Base-by-base conservation (phyloP, 2,797 vertebrate species). In the Xyrichtys novacula region DNA sequence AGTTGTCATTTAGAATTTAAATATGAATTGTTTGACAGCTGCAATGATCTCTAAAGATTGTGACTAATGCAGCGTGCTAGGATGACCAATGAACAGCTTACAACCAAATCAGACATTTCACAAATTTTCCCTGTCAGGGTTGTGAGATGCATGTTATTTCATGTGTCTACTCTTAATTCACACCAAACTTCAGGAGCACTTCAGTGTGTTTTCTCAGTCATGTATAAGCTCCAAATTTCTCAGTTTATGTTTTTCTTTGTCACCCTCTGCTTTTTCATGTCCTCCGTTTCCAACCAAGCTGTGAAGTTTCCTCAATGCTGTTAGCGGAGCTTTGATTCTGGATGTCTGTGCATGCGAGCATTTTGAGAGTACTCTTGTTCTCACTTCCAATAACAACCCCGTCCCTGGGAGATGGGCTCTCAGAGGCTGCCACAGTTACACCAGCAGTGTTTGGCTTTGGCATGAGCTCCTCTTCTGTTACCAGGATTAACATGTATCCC, bases 401-500 rank as follows among this genome's bases (percentile, higher is more conserved):
- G 42, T 77, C 71, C 68, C 76, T 70, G 17, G 67, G 75, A 79
- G 75, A 74, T 66, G 2, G 49, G 1, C 55, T 83, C 85, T 56
- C 71, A 16, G 55, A 55, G 39, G 73, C 38, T 20, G 54, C 61
- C 64, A 28, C 8, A 23, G 49, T 69, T 1, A 54, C 19, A 26
- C 54, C 64, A 44, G 43, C 61, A 58, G 58, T 54, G 67, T n/a
- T 73, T 64, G 56, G 50, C 52, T 83, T 52, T 71, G 55, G 49
- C 54, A 64, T 14, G 0, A 43, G 54, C 40, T 55, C 55, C 25
- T 4, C 55, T 49, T 50, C 31, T 72, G 31, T 63, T 66, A 56
- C 11, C n/a, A 65, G 75, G 67, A 60, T 74, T 64, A 53, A 60
- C 53, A 50, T 11, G 31, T 65, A 31, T 79, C 71, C 53, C 65